Conservation (phyloP, 2,113 vertebrate species). For the Pionites leucogaster region DNA sequence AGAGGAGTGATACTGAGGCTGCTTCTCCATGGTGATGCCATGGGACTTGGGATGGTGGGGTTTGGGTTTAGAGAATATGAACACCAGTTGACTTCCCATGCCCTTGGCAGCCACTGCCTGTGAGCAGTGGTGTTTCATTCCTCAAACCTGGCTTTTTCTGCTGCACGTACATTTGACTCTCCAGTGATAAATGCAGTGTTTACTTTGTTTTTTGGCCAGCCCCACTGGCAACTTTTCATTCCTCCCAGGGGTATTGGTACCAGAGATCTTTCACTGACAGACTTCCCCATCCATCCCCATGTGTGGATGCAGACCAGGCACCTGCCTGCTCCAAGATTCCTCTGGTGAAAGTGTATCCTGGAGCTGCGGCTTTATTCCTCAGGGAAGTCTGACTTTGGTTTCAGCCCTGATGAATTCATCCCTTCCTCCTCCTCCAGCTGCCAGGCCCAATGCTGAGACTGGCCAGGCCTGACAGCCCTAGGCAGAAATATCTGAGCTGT, state of each 20-base stretch:
- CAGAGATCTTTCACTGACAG: not conserved
- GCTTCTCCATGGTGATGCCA: not conserved
- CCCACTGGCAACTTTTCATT: not conserved
- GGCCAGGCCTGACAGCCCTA: accelerated
- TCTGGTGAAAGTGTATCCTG: accelerated
- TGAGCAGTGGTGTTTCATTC: conserved; percentile 20
- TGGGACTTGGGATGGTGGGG: not conserved
- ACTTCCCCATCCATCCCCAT: accelerated
- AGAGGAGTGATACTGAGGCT: not conserved
- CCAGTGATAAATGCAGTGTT: conserved; percentile 1
- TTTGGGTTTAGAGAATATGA: conserved; percentile 55
- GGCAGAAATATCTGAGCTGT: not conserved
- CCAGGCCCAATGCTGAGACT: not conserved
- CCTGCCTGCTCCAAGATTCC: not conserved
- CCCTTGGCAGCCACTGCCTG: not conserved
- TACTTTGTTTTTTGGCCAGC: conserved; percentile 50
- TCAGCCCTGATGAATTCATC: not conserved
- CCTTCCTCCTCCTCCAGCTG: not conserved
- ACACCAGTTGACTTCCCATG: conserved; percentile 50
- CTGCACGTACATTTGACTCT: conserved; percentile 32
- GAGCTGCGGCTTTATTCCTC: not conserved
- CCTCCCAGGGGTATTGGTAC: not conserved
- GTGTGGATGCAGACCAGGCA: not conserved
- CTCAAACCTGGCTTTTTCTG: not conserved
- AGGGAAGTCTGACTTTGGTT: not conserved